A percentile compares a stretch with the other conserved stretches of the same genome.
Conservation (phyloP, 2,113 vertebrate species). For the Calidris pygmaea region DNA sequence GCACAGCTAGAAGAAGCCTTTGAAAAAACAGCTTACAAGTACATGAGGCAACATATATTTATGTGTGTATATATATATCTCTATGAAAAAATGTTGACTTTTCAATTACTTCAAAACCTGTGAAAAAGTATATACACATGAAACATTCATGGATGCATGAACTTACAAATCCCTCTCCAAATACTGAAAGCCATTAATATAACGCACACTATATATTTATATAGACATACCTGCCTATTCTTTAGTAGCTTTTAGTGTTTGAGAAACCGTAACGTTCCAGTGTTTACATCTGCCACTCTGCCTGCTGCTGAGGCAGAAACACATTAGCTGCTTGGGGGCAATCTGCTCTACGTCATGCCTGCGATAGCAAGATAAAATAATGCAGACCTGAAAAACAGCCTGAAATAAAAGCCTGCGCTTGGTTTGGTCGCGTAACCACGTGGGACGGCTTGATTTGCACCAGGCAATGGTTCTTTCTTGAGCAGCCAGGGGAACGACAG, state of each 20-base stretch:
- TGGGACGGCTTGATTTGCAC: not conserved
- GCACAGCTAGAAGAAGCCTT: not conserved
- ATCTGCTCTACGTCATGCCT: not conserved
- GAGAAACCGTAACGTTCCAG: not conserved
- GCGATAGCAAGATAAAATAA: not conserved
- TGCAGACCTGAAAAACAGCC: not conserved
- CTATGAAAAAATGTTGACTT: not conserved
- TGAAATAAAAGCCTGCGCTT: not conserved
- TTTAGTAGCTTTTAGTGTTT: not conserved
- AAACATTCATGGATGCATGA: not conserved
- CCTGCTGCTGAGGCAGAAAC: not conserved
- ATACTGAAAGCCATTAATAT: not conserved
- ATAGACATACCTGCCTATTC: not conserved
- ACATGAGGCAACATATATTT: not conserved
- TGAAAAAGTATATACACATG: not conserved
- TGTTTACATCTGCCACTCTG: slow-evolving; percentile 36
- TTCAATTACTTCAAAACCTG: not conserved
- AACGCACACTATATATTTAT: not conserved
- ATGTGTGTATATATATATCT: too few relatives aligned
- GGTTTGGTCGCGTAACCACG: not conserved
- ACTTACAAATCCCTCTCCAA: not conserved
- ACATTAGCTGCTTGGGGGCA: slow-evolving; percentile 8
- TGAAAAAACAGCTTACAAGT: not conserved
- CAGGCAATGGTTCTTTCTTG: not conserved
- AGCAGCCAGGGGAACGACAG: not conserved